Conservation (phyloP, 2,113 vertebrate species). For the Lanius collurio region DNA sequence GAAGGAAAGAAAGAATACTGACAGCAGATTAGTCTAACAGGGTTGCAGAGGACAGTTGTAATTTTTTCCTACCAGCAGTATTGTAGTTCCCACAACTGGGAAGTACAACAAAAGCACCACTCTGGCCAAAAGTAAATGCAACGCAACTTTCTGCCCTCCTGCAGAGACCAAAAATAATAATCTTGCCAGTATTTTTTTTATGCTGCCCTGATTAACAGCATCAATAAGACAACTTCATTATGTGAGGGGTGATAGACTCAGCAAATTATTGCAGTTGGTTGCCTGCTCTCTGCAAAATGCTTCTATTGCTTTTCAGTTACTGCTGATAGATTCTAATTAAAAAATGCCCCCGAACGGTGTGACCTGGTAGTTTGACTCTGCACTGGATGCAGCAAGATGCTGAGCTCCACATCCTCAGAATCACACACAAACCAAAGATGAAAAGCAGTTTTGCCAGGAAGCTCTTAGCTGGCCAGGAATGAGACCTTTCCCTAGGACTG, state of each 20-base stretch:
- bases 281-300: not conserved
- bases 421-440: not conserved
- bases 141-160: not conserved
- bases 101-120: not conserved
- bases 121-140: not conserved
- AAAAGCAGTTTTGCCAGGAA: not conserved
- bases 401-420: not conserved
- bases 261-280: slow-evolving; percentile 3
- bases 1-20: not conserved
- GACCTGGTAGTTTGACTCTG: not conserved
- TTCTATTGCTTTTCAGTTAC: not conserved
- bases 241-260: not conserved
- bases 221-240: slow-evolving; percentile 45
- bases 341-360: not conserved
- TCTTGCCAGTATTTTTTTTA: not conserved
- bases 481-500: not conserved
- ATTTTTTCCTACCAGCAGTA: not conserved
- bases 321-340: not conserved
- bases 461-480: not conserved
- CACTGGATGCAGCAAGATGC: not conserved
- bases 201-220: slow-evolving; percentile 22
- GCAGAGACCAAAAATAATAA: not conserved
- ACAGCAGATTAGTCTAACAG: not conserved
- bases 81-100: not conserved
- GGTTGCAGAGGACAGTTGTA: not conserved